These are phyloP conservation scores for Lasioglossum albipes DNA, from an alignment of 1,140 invertebrate species.

Conservation along the genomic window DNA sequence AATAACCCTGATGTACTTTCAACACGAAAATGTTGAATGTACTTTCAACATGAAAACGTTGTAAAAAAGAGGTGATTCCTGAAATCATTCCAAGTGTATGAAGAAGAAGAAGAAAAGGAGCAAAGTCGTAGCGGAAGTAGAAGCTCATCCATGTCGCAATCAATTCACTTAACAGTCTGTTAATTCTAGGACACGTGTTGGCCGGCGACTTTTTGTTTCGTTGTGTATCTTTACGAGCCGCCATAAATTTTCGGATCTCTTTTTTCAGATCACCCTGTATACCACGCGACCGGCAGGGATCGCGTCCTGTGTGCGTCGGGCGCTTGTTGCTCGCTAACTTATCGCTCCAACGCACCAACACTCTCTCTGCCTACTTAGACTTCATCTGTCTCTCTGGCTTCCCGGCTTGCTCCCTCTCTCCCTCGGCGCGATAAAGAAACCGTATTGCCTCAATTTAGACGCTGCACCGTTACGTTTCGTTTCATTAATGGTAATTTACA, in stretches of 20 bases:
- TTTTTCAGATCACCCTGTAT: background rate
- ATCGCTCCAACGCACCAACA: constrained; percentile 34
- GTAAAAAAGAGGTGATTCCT: too few species aligned
- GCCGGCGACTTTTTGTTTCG: background rate
- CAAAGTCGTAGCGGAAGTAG: background rate
- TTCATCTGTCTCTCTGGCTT: constrained; percentile 12
- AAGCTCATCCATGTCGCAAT: background rate
- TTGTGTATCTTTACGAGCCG: too few species aligned
- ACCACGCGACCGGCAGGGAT: background rate
- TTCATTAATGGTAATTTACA: constrained; percentile 42
- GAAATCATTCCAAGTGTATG: background rate
- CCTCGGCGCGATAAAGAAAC: constrained; percentile 23
- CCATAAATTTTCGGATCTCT: background rate
- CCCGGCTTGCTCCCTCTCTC: background rate
- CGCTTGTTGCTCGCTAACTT: constrained; percentile 43
- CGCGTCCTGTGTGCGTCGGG: background rate
- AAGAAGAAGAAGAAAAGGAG: background rate
- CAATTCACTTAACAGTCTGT: background rate
- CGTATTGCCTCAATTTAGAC: constrained; percentile 39
- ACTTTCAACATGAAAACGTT: too few species aligned
- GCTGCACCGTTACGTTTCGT: constrained; percentile 33
- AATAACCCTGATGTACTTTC: too few species aligned
- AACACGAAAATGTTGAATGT: too few species aligned
- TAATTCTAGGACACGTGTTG: background rate
- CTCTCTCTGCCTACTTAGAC: constrained; percentile 26